A percentile compares a stretch with the other conserved stretches of the same genome.
Conservation (phyloP, 2,113 vertebrate species). For the Bufo gargarizans region DNA sequence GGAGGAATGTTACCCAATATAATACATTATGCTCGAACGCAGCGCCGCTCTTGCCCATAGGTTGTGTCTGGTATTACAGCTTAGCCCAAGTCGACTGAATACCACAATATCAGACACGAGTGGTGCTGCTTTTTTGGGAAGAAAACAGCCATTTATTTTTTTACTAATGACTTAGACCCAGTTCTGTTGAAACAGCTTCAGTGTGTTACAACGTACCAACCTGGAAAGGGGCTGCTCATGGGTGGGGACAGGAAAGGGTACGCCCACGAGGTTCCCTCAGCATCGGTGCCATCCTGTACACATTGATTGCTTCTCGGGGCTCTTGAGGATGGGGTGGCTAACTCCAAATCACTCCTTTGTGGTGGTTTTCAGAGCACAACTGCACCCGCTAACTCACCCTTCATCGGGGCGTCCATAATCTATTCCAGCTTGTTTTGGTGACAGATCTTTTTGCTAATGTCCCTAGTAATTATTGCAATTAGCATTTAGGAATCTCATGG, state of each 20-base stretch:
- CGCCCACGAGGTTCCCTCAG: no score
- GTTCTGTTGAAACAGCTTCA: no score
- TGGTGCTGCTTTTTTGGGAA: not conserved
- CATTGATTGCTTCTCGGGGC: no score
- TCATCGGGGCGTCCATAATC: not conserved
- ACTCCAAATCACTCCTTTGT: no score
- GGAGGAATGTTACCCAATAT: not conserved
- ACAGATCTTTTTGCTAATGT: not conserved
- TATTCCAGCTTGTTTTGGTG: not conserved
- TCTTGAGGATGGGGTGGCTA: no score
- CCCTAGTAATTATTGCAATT: not conserved
- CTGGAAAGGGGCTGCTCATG: no score
- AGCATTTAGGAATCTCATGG: not conserved
- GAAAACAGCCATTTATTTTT: not conserved
- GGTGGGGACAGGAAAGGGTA: no score
- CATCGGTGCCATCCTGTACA: no score
- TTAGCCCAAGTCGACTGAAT: not conserved
- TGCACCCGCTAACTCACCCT: no score
- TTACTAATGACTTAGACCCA: not conserved
- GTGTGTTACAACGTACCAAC: no score
- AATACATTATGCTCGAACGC: not conserved
- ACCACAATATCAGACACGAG: not conserved
- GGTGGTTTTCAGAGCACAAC: no score
- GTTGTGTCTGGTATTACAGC: no score
- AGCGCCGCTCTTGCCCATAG: not conserved